These are phyloP conservation scores for Corbicula japonica DNA, from an alignment of 2,888 invertebrate species.

Conservation along the genomic window DNA sequence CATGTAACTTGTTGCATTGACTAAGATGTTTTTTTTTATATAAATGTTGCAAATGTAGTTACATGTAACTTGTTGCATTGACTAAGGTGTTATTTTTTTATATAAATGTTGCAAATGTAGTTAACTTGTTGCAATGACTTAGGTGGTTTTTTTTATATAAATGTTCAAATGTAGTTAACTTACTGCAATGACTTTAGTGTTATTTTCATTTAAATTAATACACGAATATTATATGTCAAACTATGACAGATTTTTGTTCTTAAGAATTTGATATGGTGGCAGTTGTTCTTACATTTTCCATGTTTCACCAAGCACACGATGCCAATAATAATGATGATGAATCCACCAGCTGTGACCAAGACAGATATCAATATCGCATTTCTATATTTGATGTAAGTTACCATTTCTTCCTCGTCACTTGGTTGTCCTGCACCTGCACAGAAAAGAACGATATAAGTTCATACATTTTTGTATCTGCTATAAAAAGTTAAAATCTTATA, in stretches of 20 bases:
- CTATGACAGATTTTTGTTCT: background rate
- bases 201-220: background rate
- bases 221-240: background rate
- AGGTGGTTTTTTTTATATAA: too few relatives aligned
- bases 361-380: constrained; percentile 27
- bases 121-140: too few relatives aligned
- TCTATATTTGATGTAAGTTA: constrained; percentile 13
- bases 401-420: background rate
- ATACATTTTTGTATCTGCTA: background rate
- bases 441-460: background rate
- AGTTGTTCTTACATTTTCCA: constrained; percentile 13
- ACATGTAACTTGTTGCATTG: too few relatives aligned
- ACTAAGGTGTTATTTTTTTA: too few relatives aligned
- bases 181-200: background rate
- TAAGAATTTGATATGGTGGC: background rate
- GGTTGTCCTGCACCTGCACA: background rate
- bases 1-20: too few relatives aligned
- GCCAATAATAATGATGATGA: constrained; percentile 17
- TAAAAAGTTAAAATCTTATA: background rate
- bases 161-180: too few relatives aligned
- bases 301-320: constrained; percentile 6
- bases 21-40: too few relatives aligned
- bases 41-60: too few relatives aligned
- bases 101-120: too few relatives aligned
- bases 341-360: constrained; percentile 23